Conservation (phyloP, 2,113 vertebrate species). For the Saguinus midas region DNA sequence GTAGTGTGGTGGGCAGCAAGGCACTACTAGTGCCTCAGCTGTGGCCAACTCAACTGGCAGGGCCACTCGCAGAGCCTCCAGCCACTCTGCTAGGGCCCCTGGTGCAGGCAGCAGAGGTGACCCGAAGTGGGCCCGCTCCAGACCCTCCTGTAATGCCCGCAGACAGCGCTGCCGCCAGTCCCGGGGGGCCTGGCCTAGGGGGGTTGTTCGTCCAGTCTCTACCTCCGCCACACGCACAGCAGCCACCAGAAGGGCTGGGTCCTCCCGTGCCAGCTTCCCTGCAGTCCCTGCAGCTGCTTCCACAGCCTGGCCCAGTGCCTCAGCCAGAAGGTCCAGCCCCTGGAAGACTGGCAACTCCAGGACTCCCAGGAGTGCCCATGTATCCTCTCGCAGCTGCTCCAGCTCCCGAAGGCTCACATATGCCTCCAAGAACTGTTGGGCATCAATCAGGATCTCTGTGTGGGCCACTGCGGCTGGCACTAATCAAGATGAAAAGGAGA, state of each 20-base stretch:
- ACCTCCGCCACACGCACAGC: constrained; percentile 94
- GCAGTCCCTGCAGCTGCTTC: constrained; percentile 84
- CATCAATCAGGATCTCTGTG: constrained; percentile 89
- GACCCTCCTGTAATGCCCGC: constrained; percentile 86
- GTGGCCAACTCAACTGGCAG: constrained; percentile 89
- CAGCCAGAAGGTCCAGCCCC: constrained; percentile 88
- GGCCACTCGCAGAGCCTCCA: constrained; percentile 88
- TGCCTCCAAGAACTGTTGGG: constrained; percentile 90
- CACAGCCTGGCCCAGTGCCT: constrained; percentile 90
- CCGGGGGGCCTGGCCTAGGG: constrained; percentile 89
- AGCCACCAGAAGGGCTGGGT: constrained; percentile 93
- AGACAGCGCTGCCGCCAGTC: constrained; percentile 92
- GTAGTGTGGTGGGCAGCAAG: constrained; percentile 94
- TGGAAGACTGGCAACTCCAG: constrained; percentile 83
- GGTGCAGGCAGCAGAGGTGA: constrained; percentile 55
- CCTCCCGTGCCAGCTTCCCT: constrained; percentile 85
- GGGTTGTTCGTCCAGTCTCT: constrained; percentile 88
- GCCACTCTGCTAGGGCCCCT: constrained; percentile 87
- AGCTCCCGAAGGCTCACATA: constrained; percentile 91
- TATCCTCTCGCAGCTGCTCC: constrained; percentile 91
- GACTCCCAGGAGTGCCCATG: constrained; percentile 86
- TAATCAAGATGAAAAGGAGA: constrained; percentile 75
- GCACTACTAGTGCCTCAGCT: constrained; percentile 92
- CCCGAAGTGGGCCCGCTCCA: constrained; percentile 73
- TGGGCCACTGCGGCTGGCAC: constrained; percentile 89